Evolutionary conservation across 2,888 invertebrate genomes (phyloP).

Genomic region (Xestobium rufovillosum): DNA sequence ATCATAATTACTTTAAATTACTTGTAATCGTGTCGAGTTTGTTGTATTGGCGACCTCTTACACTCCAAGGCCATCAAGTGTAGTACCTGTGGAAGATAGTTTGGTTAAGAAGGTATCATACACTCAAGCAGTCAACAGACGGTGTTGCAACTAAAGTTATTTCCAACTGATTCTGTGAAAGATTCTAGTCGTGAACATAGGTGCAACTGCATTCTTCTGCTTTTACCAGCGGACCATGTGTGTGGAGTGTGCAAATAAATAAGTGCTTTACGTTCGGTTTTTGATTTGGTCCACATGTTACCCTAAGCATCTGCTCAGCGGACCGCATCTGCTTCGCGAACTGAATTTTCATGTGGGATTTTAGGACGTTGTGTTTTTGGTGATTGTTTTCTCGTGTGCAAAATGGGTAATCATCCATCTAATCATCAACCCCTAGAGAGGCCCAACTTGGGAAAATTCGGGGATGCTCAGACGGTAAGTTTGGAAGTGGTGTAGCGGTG

Average conservation of each 20-base stretch:
- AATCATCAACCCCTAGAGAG: slow-evolving; percentile 77
- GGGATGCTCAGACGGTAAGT: slow-evolving; percentile 42
- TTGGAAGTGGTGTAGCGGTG: no score
- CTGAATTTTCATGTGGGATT: slow-evolving; percentile 16
- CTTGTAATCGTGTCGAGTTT: no score
- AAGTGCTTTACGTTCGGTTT: background rate
- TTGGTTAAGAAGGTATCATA: no score
- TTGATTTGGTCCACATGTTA: slow-evolving; percentile 19
- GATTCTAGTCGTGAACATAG: no score
- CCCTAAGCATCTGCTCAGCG: slow-evolving; percentile 34
- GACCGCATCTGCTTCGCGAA: slow-evolving; percentile 33
- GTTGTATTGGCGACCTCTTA: no score
- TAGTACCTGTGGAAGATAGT: no score
- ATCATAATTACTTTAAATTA: no score
- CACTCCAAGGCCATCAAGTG: no score
- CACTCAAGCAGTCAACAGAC: no score
- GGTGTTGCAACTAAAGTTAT: no score
- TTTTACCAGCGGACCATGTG: slow-evolving; percentile 2
- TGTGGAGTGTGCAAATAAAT: background rate
- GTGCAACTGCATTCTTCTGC: no score
- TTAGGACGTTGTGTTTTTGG: slow-evolving; percentile 13
- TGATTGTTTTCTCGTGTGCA: slow-evolving; percentile 25
- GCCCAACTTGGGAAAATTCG: slow-evolving; percentile 48
- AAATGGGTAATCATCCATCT: slow-evolving; percentile 78
- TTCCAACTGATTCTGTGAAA: no score